Conservation (phyloP, 2,888 invertebrate species). For the Tillus elongatus region DNA sequence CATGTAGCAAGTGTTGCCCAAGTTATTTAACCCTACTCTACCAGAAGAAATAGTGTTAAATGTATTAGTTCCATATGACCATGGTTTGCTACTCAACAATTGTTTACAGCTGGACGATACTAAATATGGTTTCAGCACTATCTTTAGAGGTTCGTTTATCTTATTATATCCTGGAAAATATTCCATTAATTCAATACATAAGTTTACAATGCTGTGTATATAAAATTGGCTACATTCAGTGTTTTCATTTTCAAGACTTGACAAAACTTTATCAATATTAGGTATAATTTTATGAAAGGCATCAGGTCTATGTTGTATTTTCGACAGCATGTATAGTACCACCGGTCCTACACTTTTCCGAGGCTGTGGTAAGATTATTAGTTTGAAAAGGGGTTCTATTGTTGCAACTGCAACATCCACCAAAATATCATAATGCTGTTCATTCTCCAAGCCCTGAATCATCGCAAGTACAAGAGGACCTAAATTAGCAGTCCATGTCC, state of each 20-base stretch:
- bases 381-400: conserved; percentile 50
- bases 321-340: conserved; percentile 55
- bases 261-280: conserved; percentile 46
- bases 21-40: conserved; percentile 69
- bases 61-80: conserved; percentile 33
- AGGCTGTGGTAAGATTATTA: conserved; percentile 47
- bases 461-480: conserved; percentile 59
- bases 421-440: conserved; percentile 41
- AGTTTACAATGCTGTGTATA: conserved; percentile 54
- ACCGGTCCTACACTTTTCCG: conserved; percentile 53
- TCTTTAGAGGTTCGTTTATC: conserved; percentile 34
- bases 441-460: conserved; percentile 50
- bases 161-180: conserved; percentile 42
- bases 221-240: conserved; percentile 41
- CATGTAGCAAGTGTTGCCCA: conserved; percentile 86
- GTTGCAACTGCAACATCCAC: conserved; percentile 53
- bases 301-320: conserved; percentile 50
- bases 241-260: conserved; percentile 49
- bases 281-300: conserved; percentile 53
- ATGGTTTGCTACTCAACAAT: conserved; percentile 35
- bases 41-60: conserved; percentile 32
- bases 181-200: conserved; percentile 46
- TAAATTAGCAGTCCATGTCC: conserved; percentile 54
- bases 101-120: conserved; percentile 30
- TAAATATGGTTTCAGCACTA: conserved; percentile 33